Base-by-base conservation (phyloP, 1,140 invertebrate species). In the Episyrphus balteatus region DNA sequence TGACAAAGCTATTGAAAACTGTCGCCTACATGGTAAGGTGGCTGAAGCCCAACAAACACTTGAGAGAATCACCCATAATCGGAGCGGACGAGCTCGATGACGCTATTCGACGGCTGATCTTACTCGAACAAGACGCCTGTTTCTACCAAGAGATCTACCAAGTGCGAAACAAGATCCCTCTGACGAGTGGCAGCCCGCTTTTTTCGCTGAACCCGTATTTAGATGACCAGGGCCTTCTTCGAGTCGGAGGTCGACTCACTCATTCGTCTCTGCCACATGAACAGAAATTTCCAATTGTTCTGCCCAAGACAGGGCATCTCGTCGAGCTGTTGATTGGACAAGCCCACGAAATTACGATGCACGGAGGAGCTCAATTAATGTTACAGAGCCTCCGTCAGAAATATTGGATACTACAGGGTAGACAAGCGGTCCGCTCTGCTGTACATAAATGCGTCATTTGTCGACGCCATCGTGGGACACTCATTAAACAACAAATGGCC, bases 401-500 rank as follows among this genome's bases (percentile, higher is more conserved):
- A 36, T 62, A 51, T 49, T 64, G 61, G 61, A 48, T 56, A 9
- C 18, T 61, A 7, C 26, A 49, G 0, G 54, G 51, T 0, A 49
- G 55, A 17, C 38, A 50, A 26, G 17, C 40, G 6, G 53, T 65
- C 7, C 44, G 47, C 42, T 41, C 26, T 30, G 7, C 12, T 10
- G 17, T 47, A 5, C 30, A 41, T n/a, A 12, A 32, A 32, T 47
- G 46, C 17, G 17, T 47, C 9, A 31, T 6, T 15, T 47, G 37
- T 34, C 31, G 5, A 14, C 3, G 17, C 12, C 8, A 17, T 6
- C 14, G 19, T n/a, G 13, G 19, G 6, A 10, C 13, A n/a, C 7
- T 31, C 6, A 9, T 13, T 0, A 39, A 56, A 1, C 53, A 56
- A 40, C 41, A 55, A 14, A 68, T 72, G 67, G 61, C 53, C 8